These are phyloP conservation scores for Bufo gargarizans DNA, from an alignment of 2,113 vertebrate species.

Conservation along the genomic window DNA sequence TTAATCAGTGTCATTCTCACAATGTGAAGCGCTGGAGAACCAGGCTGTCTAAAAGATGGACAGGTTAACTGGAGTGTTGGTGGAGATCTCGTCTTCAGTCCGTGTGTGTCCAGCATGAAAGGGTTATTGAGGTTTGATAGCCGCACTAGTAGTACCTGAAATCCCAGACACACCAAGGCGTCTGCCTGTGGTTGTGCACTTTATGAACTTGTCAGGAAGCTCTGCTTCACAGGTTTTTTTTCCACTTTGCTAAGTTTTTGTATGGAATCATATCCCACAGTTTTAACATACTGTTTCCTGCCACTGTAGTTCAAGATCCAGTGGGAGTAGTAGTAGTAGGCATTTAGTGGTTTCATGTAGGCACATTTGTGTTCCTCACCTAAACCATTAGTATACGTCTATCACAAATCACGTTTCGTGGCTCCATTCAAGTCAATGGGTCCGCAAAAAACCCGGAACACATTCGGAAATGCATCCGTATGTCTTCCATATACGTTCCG, in stretches of 20 bases:
- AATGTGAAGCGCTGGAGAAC: not conserved
- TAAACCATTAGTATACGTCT: not conserved
- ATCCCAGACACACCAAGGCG: constrained; percentile 40
- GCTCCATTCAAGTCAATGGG: no score
- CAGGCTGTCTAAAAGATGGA: not conserved
- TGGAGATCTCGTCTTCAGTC: not conserved
- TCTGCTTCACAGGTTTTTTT: constrained; percentile 9
- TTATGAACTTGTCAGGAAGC: constrained; percentile 52
- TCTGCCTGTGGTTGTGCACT: constrained; percentile 49
- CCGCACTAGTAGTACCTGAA: constrained; percentile 23
- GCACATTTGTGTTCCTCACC: constrained; percentile 13
- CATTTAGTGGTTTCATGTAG: constrained; percentile 33
- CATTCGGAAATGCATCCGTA: no score
- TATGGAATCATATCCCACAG: constrained; percentile 28
- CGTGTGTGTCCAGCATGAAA: not conserved
- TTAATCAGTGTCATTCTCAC: constrained; percentile 35
- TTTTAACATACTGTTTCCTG: constrained; percentile 20
- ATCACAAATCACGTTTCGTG: no score
- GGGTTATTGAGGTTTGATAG: constrained; percentile 14
- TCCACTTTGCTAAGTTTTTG: constrained; percentile 31
- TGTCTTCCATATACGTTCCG: no score
- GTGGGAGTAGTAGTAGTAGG: constrained; percentile 37
- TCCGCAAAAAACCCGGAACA: no score
- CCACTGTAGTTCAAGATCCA: constrained; percentile 41
- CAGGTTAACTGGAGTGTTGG: not conserved